These are phyloP conservation scores for Eupithecia abbreviata DNA, from an alignment of 2,888 invertebrate species.

Conservation along the genomic window DNA sequence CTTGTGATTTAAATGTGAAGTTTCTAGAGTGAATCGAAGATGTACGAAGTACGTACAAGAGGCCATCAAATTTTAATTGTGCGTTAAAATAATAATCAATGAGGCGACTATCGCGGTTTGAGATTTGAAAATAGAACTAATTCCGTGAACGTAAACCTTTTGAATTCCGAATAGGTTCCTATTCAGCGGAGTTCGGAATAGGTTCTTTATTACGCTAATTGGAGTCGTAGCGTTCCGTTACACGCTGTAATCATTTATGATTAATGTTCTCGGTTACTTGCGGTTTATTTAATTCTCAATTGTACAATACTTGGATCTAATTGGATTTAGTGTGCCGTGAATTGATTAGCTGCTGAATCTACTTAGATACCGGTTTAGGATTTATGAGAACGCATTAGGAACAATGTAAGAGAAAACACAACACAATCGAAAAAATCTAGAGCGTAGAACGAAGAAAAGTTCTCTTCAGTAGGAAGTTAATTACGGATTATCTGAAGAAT, in stretches of 20 bases:
- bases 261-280: conserved; percentile 68
- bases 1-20: conserved; percentile 38
- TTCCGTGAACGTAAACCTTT: conserved; percentile 55
- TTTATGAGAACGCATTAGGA: conserved; percentile 14
- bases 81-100: conserved; percentile 83
- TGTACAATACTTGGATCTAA: conserved; percentile 64
- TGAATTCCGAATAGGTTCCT: conserved; percentile 43
- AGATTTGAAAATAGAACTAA: conserved; percentile 70
- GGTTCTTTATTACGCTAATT: conserved; percentile 58
- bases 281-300: conserved; percentile 61
- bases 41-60: conserved; percentile 75
- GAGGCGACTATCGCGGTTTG: conserved; percentile 72
- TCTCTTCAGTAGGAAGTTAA: neutral
- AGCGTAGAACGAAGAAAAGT: neutral
- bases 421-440: neutral
- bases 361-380: conserved; percentile 18
- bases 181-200: conserved; percentile 34
- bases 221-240: conserved; percentile 53
- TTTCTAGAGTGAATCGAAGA: conserved; percentile 65
- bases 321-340: conserved; percentile 61
- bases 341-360: conserved; percentile 45
- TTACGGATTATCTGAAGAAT: neutral
- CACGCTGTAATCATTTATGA: conserved; percentile 68
- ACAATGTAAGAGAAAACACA: neutral
- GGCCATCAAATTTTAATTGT: conserved; percentile 83